Evolutionary conservation across 1,140 invertebrate species (phyloP), one percentile per base, ranked within the genome.

Genomic region (Hyphantria cunea): DNA sequence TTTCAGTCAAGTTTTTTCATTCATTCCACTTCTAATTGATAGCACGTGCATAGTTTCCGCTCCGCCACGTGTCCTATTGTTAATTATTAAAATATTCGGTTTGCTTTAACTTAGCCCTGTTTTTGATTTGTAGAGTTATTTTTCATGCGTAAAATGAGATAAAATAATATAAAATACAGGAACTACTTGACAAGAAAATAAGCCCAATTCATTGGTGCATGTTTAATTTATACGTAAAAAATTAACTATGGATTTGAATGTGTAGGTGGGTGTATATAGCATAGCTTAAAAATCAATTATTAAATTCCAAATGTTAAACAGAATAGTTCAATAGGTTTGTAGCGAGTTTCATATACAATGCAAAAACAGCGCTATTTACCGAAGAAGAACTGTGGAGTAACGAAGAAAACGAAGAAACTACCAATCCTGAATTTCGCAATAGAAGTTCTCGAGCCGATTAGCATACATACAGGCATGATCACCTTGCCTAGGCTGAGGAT

Each of bases 31-130:
- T 86, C 72, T 88, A 90, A 90, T 90, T 90, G 85, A 82, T 72
- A 84, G 72, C 87, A 90, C 87, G 87, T 90, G 87, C 80, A 82
- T 53, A 45, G 71, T 80, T 82, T 87, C 85, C 84, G 79, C 67
- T 80, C 68, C 69, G 87, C 66, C 87, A 90, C 87, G 87, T 90
- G 85, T 74, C 80, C 73, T 70, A 73, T 75, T 74, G 58, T 75
- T 60, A 78, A 78, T 78, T 84, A 87, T 86, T 85, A 82, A 83
- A 73, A 81, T 73, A 83, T 87, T 86, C 78, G 77, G 79, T 78
- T 73, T 74, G 74, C 50, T 74, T 32, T 54, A 64, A 68, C 52
- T 56, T 68, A 54, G 65, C 68, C 72, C 62, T 68, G 53, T 61
- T 49, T 60, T 64, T 64, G 65, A 51, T 61, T 65, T 48, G 70